Conservation (phyloP, 2,113 vertebrate species). For the Dascyllus trimaculatus region DNA sequence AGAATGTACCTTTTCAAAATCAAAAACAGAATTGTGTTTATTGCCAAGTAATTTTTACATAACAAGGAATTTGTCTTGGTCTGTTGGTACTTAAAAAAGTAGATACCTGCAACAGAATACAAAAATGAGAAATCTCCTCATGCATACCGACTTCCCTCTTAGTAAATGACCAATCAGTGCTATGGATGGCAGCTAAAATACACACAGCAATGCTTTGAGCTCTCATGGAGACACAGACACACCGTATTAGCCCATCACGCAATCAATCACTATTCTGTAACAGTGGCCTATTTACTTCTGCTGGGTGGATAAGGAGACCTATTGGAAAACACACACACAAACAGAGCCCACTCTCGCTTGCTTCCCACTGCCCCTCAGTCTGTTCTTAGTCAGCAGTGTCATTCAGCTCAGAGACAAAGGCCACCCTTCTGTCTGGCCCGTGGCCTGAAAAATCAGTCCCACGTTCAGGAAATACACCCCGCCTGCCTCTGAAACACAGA, state of each 20-base stretch:
- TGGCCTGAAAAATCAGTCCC: slow-evolving; percentile 83
- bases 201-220: slow-evolving; percentile 57
- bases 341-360: slow-evolving; percentile 66
- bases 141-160: slow-evolving; percentile 36
- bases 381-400: slow-evolving; percentile 76
- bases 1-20: too few relatives aligned
- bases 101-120: background rate
- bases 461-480: slow-evolving; percentile 84
- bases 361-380: slow-evolving; percentile 64
- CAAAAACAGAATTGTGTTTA: too few relatives aligned
- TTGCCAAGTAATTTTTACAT: too few relatives aligned
- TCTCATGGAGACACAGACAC: slow-evolving; percentile 45
- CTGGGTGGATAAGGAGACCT: slow-evolving; percentile 64
- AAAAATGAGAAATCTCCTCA: background rate
- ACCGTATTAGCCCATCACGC: slow-evolving; percentile 39
- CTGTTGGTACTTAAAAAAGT: too few relatives aligned
- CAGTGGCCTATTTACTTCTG: slow-evolving; percentile 72
- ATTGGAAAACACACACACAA: slow-evolving; percentile 70
- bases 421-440: slow-evolving; percentile 83
- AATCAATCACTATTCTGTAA: slow-evolving; percentile 50
- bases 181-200: slow-evolving; percentile 36
- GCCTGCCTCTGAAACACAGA: slow-evolving; percentile 74
- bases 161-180: slow-evolving; percentile 49
- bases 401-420: slow-evolving; percentile 83
- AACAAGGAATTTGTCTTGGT: too few relatives aligned